Percentiles rank a stretch among this genome's conserved stretches.
Evolutionary conservation across 2,888 invertebrate genomes (phyloP).

Genomic region (Euphydryas editha): DNA sequence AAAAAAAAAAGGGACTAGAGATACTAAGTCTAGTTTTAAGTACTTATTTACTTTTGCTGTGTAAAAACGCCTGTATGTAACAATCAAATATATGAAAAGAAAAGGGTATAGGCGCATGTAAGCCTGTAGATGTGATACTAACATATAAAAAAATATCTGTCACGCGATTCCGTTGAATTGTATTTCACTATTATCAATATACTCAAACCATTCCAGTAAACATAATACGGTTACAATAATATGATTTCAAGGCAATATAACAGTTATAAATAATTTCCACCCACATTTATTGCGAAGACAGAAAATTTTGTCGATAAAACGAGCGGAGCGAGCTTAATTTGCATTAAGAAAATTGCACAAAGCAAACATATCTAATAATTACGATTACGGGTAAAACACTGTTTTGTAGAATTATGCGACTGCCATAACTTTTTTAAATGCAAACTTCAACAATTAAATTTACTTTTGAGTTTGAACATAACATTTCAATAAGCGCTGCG

Average conservation of each 20-base stretch:
- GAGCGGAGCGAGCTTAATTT: constrained; percentile 59
- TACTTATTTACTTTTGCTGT: no score
- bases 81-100: no score
- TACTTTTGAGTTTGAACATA: constrained; percentile 70
- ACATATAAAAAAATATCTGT: no score
- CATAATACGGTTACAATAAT: constrained; percentile 44
- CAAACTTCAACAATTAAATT: constrained; percentile 81
- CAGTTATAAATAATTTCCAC: constrained; percentile 65
- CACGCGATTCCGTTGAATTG: background rate
- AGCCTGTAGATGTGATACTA: no score
- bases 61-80: no score
- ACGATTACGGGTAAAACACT: constrained; percentile 60
- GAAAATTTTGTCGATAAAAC: constrained; percentile 61
- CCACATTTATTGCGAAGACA: constrained; percentile 58
- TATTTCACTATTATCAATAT: background rate
- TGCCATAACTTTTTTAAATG: constrained; percentile 80
- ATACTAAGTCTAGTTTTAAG: no score
- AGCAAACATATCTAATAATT: constrained; percentile 75
- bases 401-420: constrained; percentile 73
- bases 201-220: background rate
- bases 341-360: constrained; percentile 76
- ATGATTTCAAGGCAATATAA: constrained; percentile 58
- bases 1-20: no score
- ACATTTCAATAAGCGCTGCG: constrained; percentile 56
- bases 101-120: no score